A percentile compares a stretch with the other conserved stretches of the same genome.
phyloP scores from a whole-genome alignment of 2,888 invertebrate species.

The Neria commutata region DNA sequence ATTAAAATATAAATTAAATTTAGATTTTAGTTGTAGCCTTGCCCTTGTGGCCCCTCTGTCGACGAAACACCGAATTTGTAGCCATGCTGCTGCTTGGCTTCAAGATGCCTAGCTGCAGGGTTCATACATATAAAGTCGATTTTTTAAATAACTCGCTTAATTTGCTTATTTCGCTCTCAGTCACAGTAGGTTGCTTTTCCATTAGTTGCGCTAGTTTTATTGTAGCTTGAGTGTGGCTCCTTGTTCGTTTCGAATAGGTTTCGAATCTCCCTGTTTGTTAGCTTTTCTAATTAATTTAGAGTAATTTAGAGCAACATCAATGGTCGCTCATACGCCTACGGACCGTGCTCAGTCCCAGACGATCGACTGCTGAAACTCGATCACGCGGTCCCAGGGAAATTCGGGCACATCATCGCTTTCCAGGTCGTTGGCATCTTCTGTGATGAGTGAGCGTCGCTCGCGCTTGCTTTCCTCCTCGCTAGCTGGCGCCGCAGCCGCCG shows the following conservation, averaged over 20 bases:
- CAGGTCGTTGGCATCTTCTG: constrained; percentile 31
- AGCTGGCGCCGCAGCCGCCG: constrained; percentile 12
- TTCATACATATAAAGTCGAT: too few species aligned
- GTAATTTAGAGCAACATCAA: background rate
- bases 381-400: constrained; percentile 81
- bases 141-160: too few species aligned
- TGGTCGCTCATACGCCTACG: background rate
- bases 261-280: background rate
- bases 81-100: too few species aligned
- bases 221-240: background rate
- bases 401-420: constrained; percentile 64
- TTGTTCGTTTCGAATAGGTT: background rate
- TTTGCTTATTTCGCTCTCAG: constrained; percentile 39
- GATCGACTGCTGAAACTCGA: constrained; percentile 71
- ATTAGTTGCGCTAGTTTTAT: constrained; percentile 6
- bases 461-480: background rate
- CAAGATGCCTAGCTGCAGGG: too few species aligned
- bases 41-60: too few species aligned
- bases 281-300: background rate
- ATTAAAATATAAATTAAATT: too few species aligned
- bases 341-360: constrained; percentile 68
- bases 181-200: constrained; percentile 47
- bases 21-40: too few species aligned
- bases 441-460: constrained; percentile 45
- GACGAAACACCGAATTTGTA: too few species aligned